phyloP scores from a whole-genome alignment of 1,140 invertebrate species.

The Heliconius himera region DNA sequence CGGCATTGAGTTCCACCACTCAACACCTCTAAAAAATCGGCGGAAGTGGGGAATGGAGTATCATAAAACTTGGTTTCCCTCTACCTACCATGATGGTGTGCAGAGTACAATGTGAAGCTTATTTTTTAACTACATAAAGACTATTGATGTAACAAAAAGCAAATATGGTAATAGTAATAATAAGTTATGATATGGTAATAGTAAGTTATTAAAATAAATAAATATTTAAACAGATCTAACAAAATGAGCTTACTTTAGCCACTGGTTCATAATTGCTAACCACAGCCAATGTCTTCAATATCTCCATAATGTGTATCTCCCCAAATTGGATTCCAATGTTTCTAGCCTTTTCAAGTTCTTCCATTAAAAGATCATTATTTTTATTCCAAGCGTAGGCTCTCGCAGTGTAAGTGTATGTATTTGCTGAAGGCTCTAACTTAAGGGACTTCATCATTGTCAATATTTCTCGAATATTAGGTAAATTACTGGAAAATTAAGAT shows the following conservation, averaged over 20 bases:
- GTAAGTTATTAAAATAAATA: no score
- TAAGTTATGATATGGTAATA: no score
- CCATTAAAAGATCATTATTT: slow-evolving; percentile 68
- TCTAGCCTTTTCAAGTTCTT: slow-evolving; percentile 52
- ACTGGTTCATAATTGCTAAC: slow-evolving; percentile 54
- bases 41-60: no score
- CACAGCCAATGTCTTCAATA: slow-evolving; percentile 73
- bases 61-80: no score
- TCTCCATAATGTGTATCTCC: slow-evolving; percentile 78
- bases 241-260: slow-evolving; percentile 50
- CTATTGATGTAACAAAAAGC: background rate
- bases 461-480: slow-evolving; percentile 71
- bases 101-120: no score
- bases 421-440: slow-evolving; percentile 71
- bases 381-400: slow-evolving; percentile 78
- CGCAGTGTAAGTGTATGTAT: slow-evolving; percentile 77
- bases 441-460: slow-evolving; percentile 80
- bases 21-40: no score
- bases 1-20: no score
- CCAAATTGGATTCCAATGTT: slow-evolving; percentile 56
- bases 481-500: slow-evolving; percentile 53
- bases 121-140: no score
- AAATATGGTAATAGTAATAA: no score
- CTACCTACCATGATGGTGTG: no score
- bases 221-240: background rate